A percentile compares a stretch with the other conserved stretches of the same genome.
Conservation (phyloP, 2,888 invertebrate species). For the Bellardia bayeri region DNA sequence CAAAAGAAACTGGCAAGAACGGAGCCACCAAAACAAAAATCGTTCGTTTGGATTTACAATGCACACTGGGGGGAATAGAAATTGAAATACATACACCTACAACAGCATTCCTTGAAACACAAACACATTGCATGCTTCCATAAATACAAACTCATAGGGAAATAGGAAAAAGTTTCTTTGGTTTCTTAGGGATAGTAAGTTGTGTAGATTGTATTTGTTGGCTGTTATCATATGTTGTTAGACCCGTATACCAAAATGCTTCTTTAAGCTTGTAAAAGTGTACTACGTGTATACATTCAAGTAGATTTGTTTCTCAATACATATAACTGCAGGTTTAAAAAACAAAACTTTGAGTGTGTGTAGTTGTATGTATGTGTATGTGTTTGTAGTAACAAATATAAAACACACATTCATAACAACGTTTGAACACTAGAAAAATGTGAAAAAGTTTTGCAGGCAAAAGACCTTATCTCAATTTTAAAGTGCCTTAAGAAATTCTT, state of each 20-base stretch:
- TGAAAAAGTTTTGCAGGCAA: constrained; percentile 83
- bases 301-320: constrained; percentile 49
- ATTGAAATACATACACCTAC: constrained; percentile 50
- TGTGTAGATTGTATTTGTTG: constrained; percentile 62
- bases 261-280: no score
- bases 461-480: constrained; percentile 84
- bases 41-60: constrained; percentile 59
- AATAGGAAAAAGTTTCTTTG: constrained; percentile 73
- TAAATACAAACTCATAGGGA: not conserved
- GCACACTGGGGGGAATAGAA: constrained; percentile 55
- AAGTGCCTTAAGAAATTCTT: constrained; percentile 77
- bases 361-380: constrained; percentile 42
- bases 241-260: not conserved
- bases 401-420: constrained; percentile 31
- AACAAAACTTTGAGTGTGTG: constrained; percentile 38
- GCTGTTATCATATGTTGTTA: constrained; percentile 55
- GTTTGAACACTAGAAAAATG: constrained; percentile 29
- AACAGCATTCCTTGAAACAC: not conserved
- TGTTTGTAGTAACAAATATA: constrained; percentile 41
- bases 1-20: constrained; percentile 43
- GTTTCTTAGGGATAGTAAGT: constrained; percentile 73
- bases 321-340: constrained; percentile 41
- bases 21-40: constrained; percentile 26
- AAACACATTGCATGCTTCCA: constrained; percentile 24
- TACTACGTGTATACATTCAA: not conserved